Conservation (phyloP, 2,113 vertebrate genomes). For the Phrynosoma blainvillii region DNA sequence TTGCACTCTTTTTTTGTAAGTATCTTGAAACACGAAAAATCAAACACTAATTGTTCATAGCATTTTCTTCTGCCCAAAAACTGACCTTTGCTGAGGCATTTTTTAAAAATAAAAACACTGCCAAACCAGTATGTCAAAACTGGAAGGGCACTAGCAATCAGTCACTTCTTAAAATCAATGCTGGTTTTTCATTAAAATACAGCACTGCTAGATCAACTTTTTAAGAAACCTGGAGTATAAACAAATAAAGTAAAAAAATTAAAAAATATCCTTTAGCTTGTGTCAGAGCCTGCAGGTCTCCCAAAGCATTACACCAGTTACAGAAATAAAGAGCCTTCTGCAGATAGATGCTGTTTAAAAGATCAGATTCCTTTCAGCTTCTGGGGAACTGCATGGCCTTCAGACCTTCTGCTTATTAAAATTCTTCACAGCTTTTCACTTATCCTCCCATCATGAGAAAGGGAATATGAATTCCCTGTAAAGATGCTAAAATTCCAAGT, state of each 20-base stretch:
- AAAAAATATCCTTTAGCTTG: neutral
- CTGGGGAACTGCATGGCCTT: neutral
- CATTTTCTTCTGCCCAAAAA: neutral
- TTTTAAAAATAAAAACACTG: neutral
- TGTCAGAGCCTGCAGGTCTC: neutral
- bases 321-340: slow-evolving; percentile 12
- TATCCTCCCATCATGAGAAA: neutral
- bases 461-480: neutral
- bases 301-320: neutral
- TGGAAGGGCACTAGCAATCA: neutral
- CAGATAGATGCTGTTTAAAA: neutral
- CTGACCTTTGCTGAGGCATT: neutral
- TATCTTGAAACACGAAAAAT: neutral
- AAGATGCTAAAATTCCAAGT: slow-evolving; percentile 17
- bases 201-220: neutral
- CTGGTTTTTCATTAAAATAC: neutral
- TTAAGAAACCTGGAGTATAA: neutral
- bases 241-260: fast-evolving
- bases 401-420: slow-evolving; percentile 2
- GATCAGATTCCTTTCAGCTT: neutral
- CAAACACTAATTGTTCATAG: neutral
- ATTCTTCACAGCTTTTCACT: slow-evolving; percentile 34
- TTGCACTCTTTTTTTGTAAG: neutral
- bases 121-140: neutral
- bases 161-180: neutral